Evolutionary conservation across 1,140 invertebrate species (phyloP).

Genomic region (Cydia amplana): DNA sequence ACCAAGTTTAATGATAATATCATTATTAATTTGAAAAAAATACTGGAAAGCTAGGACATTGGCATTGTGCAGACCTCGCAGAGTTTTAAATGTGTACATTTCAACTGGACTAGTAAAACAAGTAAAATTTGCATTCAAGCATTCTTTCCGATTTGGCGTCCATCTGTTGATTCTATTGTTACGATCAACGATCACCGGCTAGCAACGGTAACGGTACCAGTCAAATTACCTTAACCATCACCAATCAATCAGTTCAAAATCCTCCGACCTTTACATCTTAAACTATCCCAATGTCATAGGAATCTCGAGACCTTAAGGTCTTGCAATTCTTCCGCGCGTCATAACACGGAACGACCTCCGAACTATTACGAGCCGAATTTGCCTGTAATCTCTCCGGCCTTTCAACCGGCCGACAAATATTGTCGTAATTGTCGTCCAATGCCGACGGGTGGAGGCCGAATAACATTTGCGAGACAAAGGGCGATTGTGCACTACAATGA

Average conservation of each 20-base stretch:
- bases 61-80: too few relatives aligned
- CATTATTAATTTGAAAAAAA: too few relatives aligned
- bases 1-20: too few relatives aligned
- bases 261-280: background rate
- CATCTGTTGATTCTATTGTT: too few relatives aligned
- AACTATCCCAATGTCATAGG: constrained; percentile 21
- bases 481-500: too few relatives aligned
- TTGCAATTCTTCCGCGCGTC: constrained; percentile 26
- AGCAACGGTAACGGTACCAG: background rate
- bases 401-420: constrained; percentile 30
- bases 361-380: constrained; percentile 26
- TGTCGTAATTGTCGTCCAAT: constrained; percentile 19
- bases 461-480: constrained; percentile 1
- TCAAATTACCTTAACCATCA: background rate
- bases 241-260: background rate
- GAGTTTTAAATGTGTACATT: too few relatives aligned
- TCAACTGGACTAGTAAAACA: too few relatives aligned
- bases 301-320: constrained; percentile 25
- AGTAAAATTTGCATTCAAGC: background rate
- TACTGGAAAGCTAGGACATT: too few relatives aligned
- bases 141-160: background rate
- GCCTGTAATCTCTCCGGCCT: constrained; percentile 31
- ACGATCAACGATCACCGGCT: background rate
- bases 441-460: constrained; percentile 17
- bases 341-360: constrained; percentile 23